A percentile compares a stretch with the other conserved stretches of the same genome.
These are phyloP conservation scores for Nanorana parkeri DNA, from an alignment of 2,113 vertebrate species.

Conservation along the genomic window DNA sequence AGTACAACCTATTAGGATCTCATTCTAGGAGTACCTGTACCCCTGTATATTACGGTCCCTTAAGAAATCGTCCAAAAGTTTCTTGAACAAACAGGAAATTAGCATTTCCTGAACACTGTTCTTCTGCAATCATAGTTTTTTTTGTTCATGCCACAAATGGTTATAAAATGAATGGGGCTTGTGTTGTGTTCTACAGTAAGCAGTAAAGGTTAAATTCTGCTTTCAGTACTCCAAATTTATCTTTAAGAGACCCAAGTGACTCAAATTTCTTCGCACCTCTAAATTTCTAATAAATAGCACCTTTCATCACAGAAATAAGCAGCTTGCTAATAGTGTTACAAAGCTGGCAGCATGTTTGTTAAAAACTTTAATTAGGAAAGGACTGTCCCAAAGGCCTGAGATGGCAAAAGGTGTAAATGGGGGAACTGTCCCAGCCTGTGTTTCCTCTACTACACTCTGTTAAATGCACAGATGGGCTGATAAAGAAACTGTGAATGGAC, in stretches of 20 bases:
- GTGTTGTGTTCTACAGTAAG: background rate
- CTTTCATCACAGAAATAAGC: constrained; percentile 66
- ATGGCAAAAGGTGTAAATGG: constrained; percentile 78
- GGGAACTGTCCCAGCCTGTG: constrained; percentile 69
- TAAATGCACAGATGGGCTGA: constrained; percentile 76
- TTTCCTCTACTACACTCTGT: constrained; percentile 40
- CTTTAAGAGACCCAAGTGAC: constrained; percentile 21
- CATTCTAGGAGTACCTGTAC: too few species aligned
- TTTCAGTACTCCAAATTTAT: constrained; percentile 5
- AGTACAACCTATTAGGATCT: too few species aligned
- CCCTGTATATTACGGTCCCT: too few species aligned
- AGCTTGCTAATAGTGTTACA: constrained; percentile 72
- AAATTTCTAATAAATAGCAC: constrained; percentile 64
- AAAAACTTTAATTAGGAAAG: constrained; percentile 85
- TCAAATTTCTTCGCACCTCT: constrained; percentile 54
- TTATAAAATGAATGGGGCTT: background rate
- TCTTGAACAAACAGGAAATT: too few species aligned
- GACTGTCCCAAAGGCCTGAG: constrained; percentile 71
- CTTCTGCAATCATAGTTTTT: background rate
- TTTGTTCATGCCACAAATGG: background rate
- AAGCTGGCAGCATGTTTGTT: constrained; percentile 80
- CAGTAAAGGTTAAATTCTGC: constrained; percentile 12
- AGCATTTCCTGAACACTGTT: too few species aligned
- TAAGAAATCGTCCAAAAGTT: too few species aligned
- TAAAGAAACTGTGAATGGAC: constrained; percentile 85